phyloP scores from a whole-genome alignment of 53 echinoderm and acorn worm genomes.

The Stichopus horrens region DNA sequence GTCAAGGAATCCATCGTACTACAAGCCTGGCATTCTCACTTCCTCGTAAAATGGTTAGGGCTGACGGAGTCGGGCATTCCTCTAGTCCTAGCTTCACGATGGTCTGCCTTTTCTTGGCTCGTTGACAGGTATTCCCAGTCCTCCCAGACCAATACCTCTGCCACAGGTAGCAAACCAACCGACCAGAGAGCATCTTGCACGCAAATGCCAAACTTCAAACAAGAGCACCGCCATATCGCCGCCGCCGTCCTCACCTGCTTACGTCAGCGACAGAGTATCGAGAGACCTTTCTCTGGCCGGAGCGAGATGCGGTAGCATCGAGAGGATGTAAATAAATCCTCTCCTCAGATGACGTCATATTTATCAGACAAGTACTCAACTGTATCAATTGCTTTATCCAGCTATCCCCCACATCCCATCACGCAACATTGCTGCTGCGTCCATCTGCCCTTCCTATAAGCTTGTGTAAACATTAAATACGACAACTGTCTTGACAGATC shows the following conservation, averaged over 20 bases:
- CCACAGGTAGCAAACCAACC: background rate
- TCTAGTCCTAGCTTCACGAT: background rate
- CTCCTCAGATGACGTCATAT: background rate
- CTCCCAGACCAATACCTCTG: background rate
- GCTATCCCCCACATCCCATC: too few relatives aligned
- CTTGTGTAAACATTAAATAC: background rate
- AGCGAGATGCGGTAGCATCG: too few relatives aligned
- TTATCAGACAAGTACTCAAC: background rate
- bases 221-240: background rate
- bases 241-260: background rate
- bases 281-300: background rate
- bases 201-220: slow-evolving; percentile 31
- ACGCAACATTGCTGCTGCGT: too few relatives aligned
- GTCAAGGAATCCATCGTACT: background rate
- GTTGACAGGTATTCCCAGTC: background rate
- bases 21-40: background rate
- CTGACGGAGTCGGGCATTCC: background rate
- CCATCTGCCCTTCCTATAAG: too few relatives aligned
- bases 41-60: too few relatives aligned
- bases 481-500: slow-evolving; percentile 2
- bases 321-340: background rate
- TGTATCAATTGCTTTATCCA: background rate
- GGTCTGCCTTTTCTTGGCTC: slow-evolving; percentile 5
- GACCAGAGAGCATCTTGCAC: slow-evolving; percentile 16
- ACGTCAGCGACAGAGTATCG: too few relatives aligned